Percentiles rank a stretch among this genome's conserved stretches.
These are phyloP conservation scores for Mesorhabditis sp. DNA, from an alignment of 2,888 invertebrate genomes.

Conservation along the genomic window DNA sequence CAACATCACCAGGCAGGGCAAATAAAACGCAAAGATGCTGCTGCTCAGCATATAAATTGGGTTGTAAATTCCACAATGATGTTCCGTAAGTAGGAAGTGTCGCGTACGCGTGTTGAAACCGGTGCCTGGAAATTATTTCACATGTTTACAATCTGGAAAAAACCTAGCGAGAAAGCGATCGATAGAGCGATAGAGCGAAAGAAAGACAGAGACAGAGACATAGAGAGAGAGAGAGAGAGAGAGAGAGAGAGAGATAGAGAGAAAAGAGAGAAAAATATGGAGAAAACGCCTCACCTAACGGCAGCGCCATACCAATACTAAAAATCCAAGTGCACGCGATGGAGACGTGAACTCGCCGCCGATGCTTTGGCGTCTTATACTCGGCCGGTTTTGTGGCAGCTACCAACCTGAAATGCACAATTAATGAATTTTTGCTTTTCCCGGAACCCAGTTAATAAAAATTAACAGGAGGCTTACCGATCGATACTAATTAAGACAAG, in stretches of 20 bases:
- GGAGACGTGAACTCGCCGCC: slow-evolving; percentile 51
- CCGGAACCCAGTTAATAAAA: slow-evolving; percentile 7
- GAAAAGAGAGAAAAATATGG: background rate
- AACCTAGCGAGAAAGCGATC: background rate
- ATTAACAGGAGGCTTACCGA: slow-evolving; percentile 32
- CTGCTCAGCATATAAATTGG: slow-evolving; percentile 55
- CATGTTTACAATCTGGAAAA: background rate
- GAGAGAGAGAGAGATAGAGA: no score
- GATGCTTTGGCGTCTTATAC: slow-evolving; percentile 56
- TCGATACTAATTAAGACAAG: slow-evolving; percentile 57
- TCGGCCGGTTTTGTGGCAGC: slow-evolving; percentile 58
- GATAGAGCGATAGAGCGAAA: background rate
- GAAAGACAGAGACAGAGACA: no score
- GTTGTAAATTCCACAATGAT: slow-evolving; percentile 56
- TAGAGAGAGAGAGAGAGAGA: no score
- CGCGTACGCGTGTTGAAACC: slow-evolving; percentile 48
- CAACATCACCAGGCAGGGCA: slow-evolving; percentile 63
- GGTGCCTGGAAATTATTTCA: slow-evolving; percentile 26
- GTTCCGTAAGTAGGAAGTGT: slow-evolving; percentile 42
- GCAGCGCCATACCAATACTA: slow-evolving; percentile 51
- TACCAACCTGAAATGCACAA: slow-evolving; percentile 39
- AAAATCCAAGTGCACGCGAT: slow-evolving; percentile 56
- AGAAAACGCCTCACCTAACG: slow-evolving; percentile 35
- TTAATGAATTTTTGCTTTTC: background rate
- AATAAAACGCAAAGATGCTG: slow-evolving; percentile 60